A percentile compares a stretch with the other conserved stretches of the same genome.
phyloP scores from a whole-genome alignment of 2,797 vertebrate species.

The Australoheros facetus region DNA sequence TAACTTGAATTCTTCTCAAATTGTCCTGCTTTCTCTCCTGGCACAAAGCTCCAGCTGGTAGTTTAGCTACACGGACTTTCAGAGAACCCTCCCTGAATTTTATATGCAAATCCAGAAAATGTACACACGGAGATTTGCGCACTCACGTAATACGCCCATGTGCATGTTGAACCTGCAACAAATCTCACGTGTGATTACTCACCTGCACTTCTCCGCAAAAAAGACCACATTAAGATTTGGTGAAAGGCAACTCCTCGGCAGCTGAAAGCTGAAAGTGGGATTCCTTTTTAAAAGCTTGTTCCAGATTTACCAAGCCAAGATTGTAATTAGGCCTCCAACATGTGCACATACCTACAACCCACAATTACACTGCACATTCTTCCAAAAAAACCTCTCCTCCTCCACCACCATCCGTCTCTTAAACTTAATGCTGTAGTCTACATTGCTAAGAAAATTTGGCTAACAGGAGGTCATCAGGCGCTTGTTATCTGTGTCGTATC shows the following conservation, averaged over 20 bases:
- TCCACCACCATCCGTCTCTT: constrained; percentile 15
- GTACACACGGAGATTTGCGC: constrained; percentile 17
- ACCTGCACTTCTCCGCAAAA: constrained; percentile 48
- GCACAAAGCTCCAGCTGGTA: constrained; percentile 53
- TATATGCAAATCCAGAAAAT: constrained; percentile 45
- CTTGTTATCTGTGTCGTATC: constrained; percentile 24
- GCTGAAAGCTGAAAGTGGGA: constrained; percentile 64
- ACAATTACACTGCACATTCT: constrained; percentile 72
- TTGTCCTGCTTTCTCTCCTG: constrained; percentile 45
- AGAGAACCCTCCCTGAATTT: constrained; percentile 34
- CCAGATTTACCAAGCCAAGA: constrained; percentile 69
- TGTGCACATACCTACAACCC: constrained; percentile 73
- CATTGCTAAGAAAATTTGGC: constrained; percentile 15
- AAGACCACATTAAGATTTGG: constrained; percentile 66
- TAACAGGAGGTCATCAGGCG: constrained; percentile 31
- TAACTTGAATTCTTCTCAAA: constrained; percentile 72
- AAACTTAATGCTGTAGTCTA: constrained; percentile 23
- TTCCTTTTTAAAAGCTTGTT: constrained; percentile 65
- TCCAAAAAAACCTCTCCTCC: constrained; percentile 46
- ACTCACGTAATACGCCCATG: background rate
- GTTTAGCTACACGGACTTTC: constrained; percentile 39
- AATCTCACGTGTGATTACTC: constrained; percentile 31
- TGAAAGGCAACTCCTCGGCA: constrained; percentile 45
- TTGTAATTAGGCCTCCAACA: constrained; percentile 80
- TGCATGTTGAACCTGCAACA: constrained; percentile 10